Evolutionary conservation across 2,797 vertebrate genomes (phyloP).

Genomic region (Poeciliopsis gracilis): DNA sequence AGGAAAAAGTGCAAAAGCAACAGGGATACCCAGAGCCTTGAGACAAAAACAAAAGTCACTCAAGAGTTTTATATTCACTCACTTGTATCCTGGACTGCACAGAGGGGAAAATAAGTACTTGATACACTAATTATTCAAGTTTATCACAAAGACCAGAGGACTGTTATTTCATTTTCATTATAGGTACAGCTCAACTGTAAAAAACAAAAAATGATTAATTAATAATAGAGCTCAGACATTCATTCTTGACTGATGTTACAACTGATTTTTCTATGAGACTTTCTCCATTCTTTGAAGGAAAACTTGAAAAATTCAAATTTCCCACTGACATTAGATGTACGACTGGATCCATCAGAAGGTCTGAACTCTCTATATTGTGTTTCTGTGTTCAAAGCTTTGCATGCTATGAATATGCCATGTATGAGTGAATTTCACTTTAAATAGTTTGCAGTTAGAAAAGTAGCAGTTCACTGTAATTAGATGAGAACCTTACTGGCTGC

Average conservation of each 20-base stretch:
- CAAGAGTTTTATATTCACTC: not conserved
- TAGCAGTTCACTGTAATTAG: not conserved
- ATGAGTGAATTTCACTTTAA: not conserved
- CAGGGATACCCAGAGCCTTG: not conserved
- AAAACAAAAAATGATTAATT: not conserved
- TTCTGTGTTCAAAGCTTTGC: not conserved
- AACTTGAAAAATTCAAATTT: not conserved
- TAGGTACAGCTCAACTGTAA: not conserved
- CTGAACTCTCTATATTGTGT: not conserved
- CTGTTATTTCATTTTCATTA: not conserved
- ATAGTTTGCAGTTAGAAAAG: not conserved
- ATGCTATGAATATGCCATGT: not conserved
- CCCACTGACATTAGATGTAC: not conserved
- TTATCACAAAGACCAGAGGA: too few relatives aligned
- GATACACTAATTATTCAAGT: not conserved
- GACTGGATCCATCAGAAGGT: not conserved
- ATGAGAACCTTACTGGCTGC: not conserved
- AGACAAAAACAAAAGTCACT: not conserved
- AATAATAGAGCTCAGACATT: too few relatives aligned
- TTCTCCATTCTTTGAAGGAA: not conserved
- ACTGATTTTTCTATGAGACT: too few relatives aligned
- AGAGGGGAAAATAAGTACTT: not conserved
- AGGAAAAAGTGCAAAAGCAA: not conserved
- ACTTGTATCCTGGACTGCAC: not conserved
- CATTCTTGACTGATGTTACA: too few relatives aligned